phyloP scores from a whole-genome alignment of 2,113 vertebrate genomes.

The Ammodytes dubius region DNA sequence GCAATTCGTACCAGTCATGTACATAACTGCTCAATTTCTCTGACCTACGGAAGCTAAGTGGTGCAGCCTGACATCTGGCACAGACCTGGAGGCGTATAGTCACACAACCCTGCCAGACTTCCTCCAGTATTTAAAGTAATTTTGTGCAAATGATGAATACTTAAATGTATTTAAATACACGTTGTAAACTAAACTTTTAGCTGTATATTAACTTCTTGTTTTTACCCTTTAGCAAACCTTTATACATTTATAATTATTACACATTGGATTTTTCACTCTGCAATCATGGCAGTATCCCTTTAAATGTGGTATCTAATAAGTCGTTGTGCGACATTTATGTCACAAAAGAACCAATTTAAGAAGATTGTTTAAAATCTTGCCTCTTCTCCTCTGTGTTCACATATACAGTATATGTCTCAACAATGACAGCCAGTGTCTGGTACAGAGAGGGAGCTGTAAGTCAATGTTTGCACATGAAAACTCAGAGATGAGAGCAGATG shows the following conservation, averaged over 20 bases:
- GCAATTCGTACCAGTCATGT: slow-evolving; percentile 75
- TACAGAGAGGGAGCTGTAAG: not conserved
- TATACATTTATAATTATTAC: not conserved
- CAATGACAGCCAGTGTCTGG: not conserved
- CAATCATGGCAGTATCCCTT: not conserved
- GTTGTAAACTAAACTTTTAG: not conserved
- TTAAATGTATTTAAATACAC: not conserved
- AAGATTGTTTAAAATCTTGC: not conserved
- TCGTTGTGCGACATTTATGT: not conserved
- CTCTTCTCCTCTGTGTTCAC: not conserved
- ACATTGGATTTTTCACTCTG: not conserved
- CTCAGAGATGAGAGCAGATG: not conserved
- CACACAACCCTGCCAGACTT: not conserved
- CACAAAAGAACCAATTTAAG: not conserved
- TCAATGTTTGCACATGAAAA: not conserved
- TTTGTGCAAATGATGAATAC: too few relatives aligned
- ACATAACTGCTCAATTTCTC: slow-evolving; percentile 60
- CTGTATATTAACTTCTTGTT: not conserved
- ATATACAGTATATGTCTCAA: not conserved
- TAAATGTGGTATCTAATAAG: not conserved
- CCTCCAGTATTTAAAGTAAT: slow-evolving; percentile 2
- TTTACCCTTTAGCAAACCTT: not conserved
- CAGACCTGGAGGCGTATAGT: slow-evolving; percentile 14
- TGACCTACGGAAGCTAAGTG: slow-evolving; percentile 56
- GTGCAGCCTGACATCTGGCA: slow-evolving; percentile 46